These are phyloP conservation scores for Bilobella aurantiaca DNA, from an alignment of 1,140 invertebrate species.

Conservation along the genomic window DNA sequence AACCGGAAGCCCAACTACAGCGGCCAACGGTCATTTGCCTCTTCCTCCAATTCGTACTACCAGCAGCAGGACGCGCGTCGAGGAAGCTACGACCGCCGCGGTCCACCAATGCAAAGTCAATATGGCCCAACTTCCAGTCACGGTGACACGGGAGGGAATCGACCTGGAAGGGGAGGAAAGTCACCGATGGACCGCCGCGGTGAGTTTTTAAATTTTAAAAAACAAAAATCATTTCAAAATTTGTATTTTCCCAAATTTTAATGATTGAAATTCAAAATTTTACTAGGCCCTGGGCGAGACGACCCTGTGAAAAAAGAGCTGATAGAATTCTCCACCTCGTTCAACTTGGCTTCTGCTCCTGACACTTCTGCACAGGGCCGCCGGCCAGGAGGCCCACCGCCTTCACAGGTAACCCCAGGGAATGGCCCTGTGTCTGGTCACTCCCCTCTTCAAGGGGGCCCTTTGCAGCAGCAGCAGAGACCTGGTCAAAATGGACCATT, in stretches of 20 bases:
- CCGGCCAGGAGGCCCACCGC: neutral
- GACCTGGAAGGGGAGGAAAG: constrained; percentile 12
- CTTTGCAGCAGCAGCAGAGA: no score
- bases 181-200: constrained; percentile 20
- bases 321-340: neutral
- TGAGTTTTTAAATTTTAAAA: neutral
- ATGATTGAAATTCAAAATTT: neutral
- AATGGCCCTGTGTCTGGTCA: no score
- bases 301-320: neutral
- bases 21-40: no score
- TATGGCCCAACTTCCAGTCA: constrained; percentile 13
- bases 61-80: constrained; percentile 20
- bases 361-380: neutral
- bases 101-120: constrained; percentile 13
- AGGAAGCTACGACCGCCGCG: constrained; percentile 5
- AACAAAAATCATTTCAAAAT: neutral
- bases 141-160: neutral
- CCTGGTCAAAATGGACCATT: no score
- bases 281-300: neutral
- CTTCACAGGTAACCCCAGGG: no score
- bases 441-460: no score
- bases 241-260: neutral
- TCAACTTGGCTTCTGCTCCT: neutral
- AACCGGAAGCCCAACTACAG: constrained; percentile 22
- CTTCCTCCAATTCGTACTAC: constrained; percentile 17